Percentiles rank a stretch among this genome's conserved stretches.
Conservation (phyloP, 2,113 vertebrate species). For the Panthera uncia region DNA sequence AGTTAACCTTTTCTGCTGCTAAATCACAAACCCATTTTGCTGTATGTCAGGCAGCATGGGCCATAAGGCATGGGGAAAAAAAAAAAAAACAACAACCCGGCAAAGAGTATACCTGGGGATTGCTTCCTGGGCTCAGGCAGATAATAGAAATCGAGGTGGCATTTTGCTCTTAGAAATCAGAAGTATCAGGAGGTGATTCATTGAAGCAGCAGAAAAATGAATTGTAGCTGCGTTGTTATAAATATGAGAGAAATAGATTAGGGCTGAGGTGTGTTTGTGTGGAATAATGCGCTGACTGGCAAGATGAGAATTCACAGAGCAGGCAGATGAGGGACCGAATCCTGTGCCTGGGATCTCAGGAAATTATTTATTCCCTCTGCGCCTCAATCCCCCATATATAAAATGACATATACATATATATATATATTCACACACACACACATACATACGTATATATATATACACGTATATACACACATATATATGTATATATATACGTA, state of each 20-base stretch:
- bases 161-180: constrained; percentile 73
- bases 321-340: background rate
- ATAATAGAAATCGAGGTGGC: constrained; percentile 57
- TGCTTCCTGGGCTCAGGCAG: constrained; percentile 26
- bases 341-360: background rate
- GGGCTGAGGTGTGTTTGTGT: background rate
- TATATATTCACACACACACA: too few relatives aligned
- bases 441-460: too few relatives aligned
- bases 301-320: background rate
- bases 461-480: too few relatives aligned
- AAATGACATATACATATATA: background rate
- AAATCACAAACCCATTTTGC: constrained; percentile 83
- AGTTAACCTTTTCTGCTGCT: constrained; percentile 88
- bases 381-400: background rate
- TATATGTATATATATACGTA: background rate
- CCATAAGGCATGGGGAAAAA: constrained; percentile 44
- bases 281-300: background rate
- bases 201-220: constrained; percentile 47
- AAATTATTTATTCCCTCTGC: constrained; percentile 42
- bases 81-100: background rate
- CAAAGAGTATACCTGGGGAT: background rate
- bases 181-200: constrained; percentile 65
- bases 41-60: constrained; percentile 71
- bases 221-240: constrained; percentile 52
- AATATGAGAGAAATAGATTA: constrained; percentile 68